phyloP scores from a whole-genome alignment of 2,888 invertebrate genomes.

The Archaeoteleia sp. region DNA sequence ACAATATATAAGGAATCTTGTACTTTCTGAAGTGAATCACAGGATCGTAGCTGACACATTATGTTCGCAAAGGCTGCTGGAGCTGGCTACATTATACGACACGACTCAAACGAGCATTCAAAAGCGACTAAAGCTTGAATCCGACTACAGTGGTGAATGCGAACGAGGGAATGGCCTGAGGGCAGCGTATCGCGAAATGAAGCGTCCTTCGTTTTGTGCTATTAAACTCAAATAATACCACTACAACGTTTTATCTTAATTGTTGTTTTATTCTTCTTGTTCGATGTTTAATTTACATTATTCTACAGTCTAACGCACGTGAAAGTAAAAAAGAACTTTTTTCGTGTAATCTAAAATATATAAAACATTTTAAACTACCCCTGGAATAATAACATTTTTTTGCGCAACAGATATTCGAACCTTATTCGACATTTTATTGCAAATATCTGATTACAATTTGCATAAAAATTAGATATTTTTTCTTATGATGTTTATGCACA shows the following conservation, averaged over 20 bases:
- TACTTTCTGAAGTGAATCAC: no score
- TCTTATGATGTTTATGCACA: no score
- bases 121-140: conserved; percentile 26
- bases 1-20: no score
- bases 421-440: no score
- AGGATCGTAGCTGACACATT: conserved; percentile 9
- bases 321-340: no score
- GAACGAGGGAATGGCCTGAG: conserved; percentile 25
- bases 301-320: no score
- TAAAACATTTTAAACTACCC: no score
- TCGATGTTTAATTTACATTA: conserved; percentile 7
- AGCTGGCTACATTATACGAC: conserved; percentile 16
- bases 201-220: conserved; percentile 25
- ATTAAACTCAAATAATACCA: conserved; percentile 31
- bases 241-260: conserved; percentile 17
- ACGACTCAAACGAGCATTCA: conserved; percentile 31
- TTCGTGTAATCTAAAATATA: no score
- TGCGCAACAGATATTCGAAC: no score
- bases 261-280: conserved; percentile 13
- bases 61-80: conserved; percentile 20
- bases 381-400: no score
- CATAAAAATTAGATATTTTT: no score
- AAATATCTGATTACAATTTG: no score
- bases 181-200: conserved; percentile 18
- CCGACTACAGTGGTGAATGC: conserved; percentile 26